phyloP scores from a whole-genome alignment of 2,797 vertebrate species.

The Astyanax mexicanus region DNA sequence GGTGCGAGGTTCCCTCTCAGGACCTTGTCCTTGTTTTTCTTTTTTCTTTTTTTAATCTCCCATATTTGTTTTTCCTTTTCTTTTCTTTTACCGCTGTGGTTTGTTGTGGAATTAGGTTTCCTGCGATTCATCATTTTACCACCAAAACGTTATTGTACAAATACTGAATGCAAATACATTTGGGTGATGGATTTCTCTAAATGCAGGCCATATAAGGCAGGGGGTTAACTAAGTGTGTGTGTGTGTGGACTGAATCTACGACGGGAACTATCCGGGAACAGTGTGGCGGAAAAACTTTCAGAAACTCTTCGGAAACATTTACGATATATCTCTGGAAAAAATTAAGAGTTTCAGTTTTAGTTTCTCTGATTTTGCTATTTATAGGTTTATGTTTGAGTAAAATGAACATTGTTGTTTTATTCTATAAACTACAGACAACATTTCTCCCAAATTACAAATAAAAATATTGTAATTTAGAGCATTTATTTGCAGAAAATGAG shows the following conservation, averaged over 20 bases:
- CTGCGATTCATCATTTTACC: conserved; percentile 52
- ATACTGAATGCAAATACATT: conserved; percentile 53
- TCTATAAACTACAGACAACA: too few relatives aligned
- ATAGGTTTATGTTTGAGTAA: too few relatives aligned
- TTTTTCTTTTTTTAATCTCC: conserved; percentile 29
- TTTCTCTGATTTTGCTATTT: too few relatives aligned
- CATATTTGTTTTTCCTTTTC: conserved; percentile 46
- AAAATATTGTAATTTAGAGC: too few relatives aligned
- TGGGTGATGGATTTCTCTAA: conserved; percentile 51
- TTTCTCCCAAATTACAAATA: too few relatives aligned
- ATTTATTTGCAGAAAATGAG: too few relatives aligned
- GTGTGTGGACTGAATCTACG: conserved; percentile 8
- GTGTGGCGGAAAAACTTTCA: too few relatives aligned
- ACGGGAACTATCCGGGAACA: background rate
- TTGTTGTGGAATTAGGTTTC: conserved; percentile 44
- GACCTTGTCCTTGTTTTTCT: conserved; percentile 48
- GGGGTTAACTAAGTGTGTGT: conserved; percentile 7
- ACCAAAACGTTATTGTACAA: conserved; percentile 53
- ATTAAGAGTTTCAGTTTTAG: too few relatives aligned
- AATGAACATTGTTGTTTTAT: too few relatives aligned
- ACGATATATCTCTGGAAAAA: too few relatives aligned
- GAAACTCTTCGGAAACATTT: too few relatives aligned
- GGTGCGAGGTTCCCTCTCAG: conserved; percentile 41
- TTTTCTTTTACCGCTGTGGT: conserved; percentile 38
- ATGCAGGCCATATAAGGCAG: conserved; percentile 24